Evolutionary conservation across 2,797 vertebrate genomes (phyloP).

Genomic region (Knipowitschia caucasica): DNA sequence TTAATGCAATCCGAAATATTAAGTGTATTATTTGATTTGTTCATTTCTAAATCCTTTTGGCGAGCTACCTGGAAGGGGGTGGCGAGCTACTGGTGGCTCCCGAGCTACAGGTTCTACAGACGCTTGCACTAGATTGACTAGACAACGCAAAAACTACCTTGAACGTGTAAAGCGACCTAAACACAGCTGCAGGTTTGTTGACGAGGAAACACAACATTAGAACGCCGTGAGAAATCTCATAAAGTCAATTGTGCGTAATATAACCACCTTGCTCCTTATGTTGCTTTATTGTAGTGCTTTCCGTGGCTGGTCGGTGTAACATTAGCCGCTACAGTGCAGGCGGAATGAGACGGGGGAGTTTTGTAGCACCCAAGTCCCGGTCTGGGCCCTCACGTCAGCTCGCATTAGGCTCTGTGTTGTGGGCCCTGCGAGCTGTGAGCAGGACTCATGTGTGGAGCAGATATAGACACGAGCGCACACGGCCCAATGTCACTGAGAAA

Average conservation of each 20-base stretch:
- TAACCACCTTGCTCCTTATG: not conserved
- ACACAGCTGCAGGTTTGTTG: not conserved
- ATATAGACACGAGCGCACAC: slow-evolving; percentile 22
- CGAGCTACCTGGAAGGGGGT: no score
- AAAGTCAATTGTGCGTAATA: not conserved
- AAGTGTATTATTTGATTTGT: no score
- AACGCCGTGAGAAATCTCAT: not conserved
- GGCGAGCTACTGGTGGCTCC: no score
- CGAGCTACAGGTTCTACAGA: no score
- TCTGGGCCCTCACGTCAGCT: slow-evolving; percentile 45
- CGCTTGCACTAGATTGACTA: no score
- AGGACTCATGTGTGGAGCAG: slow-evolving; percentile 22
- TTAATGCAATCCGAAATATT: no score
- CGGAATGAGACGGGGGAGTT: slow-evolving; percentile 13
- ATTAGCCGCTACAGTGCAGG: not conserved
- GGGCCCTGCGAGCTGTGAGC: slow-evolving; percentile 28
- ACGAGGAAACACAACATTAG: not conserved
- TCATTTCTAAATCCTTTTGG: no score
- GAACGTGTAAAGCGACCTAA: not conserved
- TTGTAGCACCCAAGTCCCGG: slow-evolving; percentile 23
- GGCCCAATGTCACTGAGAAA: not conserved
- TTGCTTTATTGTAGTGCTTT: slow-evolving; percentile 1
- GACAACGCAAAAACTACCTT: no score
- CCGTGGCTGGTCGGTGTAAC: not conserved
- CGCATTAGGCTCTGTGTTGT: slow-evolving; percentile 40